Percentiles rank a stretch among this genome's conserved stretches.
These are phyloP conservation scores for Rhagonycha lutea DNA, from an alignment of 2,888 invertebrate genomes.

Conservation along the genomic window DNA sequence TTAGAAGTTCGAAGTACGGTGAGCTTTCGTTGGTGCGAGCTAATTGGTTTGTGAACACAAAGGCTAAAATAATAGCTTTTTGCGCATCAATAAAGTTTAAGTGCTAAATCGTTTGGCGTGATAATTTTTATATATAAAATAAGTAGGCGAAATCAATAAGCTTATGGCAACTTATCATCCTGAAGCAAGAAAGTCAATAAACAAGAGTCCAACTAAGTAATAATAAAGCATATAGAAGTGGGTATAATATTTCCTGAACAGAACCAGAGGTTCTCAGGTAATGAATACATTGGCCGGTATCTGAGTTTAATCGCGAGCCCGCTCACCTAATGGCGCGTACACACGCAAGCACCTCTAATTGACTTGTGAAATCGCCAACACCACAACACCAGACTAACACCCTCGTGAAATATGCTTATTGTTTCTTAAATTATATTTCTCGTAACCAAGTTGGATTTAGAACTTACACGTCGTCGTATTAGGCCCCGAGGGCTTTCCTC, in stretches of 20 bases:
- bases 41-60: not conserved
- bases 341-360: conserved; percentile 53
- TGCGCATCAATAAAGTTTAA: not conserved
- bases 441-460: conserved; percentile 30
- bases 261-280: conserved; percentile 46
- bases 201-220: conserved; percentile 30
- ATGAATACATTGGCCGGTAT: conserved; percentile 47
- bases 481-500: conserved; percentile 13
- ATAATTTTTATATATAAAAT: conserved; percentile 10
- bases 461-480: conserved; percentile 11
- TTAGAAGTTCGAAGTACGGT: not conserved
- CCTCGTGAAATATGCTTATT: conserved; percentile 44
- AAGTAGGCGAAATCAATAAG: conserved; percentile 27
- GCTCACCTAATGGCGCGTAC: conserved; percentile 48
- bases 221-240: conserved; percentile 27
- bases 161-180: conserved; percentile 20
- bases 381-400: conserved; percentile 34
- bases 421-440: conserved; percentile 41
- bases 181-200: conserved; percentile 23
- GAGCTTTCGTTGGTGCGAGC: not conserved
- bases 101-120: not conserved
- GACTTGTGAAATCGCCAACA: conserved; percentile 53
- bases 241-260: conserved; percentile 40
- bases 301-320: conserved; percentile 33
- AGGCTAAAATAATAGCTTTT: not conserved